Evolutionary conservation across 2,888 invertebrate genomes (phyloP), one percentile per base, ranked within the genome.

Genomic region (Atrina japonica): DNA sequence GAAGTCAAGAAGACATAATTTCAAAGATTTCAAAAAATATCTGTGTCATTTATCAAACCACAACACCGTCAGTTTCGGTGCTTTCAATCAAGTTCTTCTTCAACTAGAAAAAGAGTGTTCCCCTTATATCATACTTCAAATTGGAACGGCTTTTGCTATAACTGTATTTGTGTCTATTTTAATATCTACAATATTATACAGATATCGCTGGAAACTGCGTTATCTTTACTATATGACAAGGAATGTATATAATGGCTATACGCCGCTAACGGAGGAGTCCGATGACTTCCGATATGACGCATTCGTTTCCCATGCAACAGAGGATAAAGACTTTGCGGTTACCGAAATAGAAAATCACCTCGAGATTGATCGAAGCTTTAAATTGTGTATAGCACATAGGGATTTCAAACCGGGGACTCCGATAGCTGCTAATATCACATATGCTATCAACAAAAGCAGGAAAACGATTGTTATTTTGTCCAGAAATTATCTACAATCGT

Each of bases 151-250:
- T 0, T 23, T 18, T 21, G 11, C 16, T 29, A 29, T 30, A 0
- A 5, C 27, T n/a, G n/a, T 16, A 16, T 7, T 55, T 1, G 3
- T 55, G 7, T 30, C 18, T 16, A n/a, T 55, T 29, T 27, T 55
- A 18, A 14, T 27, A 16, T 27, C 14, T 9, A 3, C 55, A 55
- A 16, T 55, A 25, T 11, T 30, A 3, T 55, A 55, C 27, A 11
- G 55, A 30, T 55, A 55, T 30, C 35, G 55, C 14, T 55, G 55
- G 55, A 55, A 27, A 55, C 9, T 55, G 27, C 27, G 55, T 5
- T 55, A 55, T n/a, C 14, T 55, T 9, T 30, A 55, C 18, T 55
- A 55, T 18, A 30, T 0, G 9, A 29, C 55, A 23, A 6, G 30
- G 2, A 29, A 29, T n/a, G 27, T 11, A 21, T 55, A 30, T 16